These are phyloP conservation scores for Phrynocephalus vlangalii DNA, from an alignment of 2,797 vertebrate species.

Conservation along the genomic window DNA sequence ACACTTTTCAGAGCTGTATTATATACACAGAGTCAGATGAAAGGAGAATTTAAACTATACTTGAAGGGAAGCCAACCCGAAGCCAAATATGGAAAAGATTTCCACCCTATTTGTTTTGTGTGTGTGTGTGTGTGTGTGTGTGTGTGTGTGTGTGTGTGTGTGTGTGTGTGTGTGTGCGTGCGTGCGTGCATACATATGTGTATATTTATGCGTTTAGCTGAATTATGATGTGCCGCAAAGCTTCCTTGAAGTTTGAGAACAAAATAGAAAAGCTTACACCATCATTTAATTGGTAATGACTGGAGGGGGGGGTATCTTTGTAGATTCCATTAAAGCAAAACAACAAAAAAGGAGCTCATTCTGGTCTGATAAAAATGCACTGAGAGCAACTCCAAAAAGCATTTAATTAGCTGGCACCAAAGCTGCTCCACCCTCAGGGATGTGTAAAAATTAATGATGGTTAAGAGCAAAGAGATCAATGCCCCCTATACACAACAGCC, in stretches of 20 bases:
- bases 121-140: neutral
- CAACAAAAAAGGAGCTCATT: conserved; percentile 64
- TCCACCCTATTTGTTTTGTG: neutral
- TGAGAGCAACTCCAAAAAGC: conserved; percentile 74
- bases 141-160: neutral
- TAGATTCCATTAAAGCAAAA: conserved; percentile 71
- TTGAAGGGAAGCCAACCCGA: conserved; percentile 48
- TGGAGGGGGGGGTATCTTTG: conserved; percentile 53
- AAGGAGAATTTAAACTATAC: conserved; percentile 47
- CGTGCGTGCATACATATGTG: too few relatives aligned
- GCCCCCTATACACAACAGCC: conserved; percentile 66
- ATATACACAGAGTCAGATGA: conserved; percentile 44
- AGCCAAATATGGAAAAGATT: conserved; percentile 18
- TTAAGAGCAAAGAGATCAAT: conserved; percentile 69
- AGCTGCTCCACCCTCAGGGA: conserved; percentile 76
- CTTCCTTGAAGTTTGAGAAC: conserved; percentile 56
- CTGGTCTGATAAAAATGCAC: conserved; percentile 73
- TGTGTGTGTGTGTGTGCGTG: too few relatives aligned
- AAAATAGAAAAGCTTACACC: conserved; percentile 55
- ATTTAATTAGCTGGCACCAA: conserved; percentile 80
- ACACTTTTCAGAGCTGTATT: conserved; percentile 50
- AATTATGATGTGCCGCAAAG: conserved; percentile 45
- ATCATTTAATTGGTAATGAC: conserved; percentile 71
- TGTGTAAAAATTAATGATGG: conserved; percentile 78
- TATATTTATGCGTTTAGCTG: conserved; percentile 44